These are phyloP conservation scores for Iselma pallidipennis DNA, from an alignment of 2,888 invertebrate species.

Conservation along the genomic window DNA sequence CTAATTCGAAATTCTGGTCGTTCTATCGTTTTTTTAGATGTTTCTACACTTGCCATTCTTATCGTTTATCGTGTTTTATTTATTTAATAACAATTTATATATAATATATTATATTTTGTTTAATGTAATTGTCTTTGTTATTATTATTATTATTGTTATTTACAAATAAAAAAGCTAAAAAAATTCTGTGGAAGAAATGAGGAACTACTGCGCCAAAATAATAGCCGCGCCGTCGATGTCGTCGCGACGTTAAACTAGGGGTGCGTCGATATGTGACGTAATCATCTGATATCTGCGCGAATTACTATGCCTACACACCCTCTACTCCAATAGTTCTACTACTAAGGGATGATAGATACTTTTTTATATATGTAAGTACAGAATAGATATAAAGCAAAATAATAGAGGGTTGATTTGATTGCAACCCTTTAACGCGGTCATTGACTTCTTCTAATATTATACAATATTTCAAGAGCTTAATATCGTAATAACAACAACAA, in stretches of 20 bases:
- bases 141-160: conserved; percentile 31
- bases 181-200: conserved; percentile 12
- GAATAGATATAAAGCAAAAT: too few species aligned
- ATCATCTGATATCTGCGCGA: conserved; percentile 31
- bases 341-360: background rate
- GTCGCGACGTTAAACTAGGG: conserved; percentile 29
- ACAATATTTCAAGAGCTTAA: too few species aligned
- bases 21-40: conserved; percentile 34
- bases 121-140: too few species aligned
- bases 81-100: too few species aligned
- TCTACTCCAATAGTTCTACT: background rate
- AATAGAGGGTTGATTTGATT: background rate
- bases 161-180: conserved; percentile 16
- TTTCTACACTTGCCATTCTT: conserved; percentile 36
- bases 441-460: too few species aligned
- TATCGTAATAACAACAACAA: too few species aligned
- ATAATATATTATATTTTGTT: background rate
- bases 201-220: conserved; percentile 23
- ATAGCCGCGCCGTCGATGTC: conserved; percentile 11
- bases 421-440: too few species aligned
- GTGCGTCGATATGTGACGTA: conserved; percentile 34
- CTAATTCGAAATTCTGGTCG: conserved; percentile 36
- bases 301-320: conserved; percentile 22
- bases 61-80: background rate
- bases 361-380: background rate